phyloP scores from a whole-genome alignment of 2,113 vertebrate species.

The Apistogramma diplotaenia region DNA sequence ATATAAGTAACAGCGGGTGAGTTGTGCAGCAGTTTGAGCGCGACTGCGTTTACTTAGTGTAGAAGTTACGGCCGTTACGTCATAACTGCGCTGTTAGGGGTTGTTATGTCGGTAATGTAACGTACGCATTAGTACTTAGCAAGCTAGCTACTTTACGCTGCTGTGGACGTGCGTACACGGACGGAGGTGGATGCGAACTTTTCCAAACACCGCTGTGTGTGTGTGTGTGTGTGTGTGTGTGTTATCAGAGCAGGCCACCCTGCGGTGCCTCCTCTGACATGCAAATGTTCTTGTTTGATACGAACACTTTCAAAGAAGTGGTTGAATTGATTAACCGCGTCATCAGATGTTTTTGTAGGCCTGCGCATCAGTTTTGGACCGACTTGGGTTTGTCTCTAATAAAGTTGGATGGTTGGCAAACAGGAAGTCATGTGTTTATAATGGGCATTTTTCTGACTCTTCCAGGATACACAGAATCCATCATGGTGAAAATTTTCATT shows the following conservation, averaged over 20 bases:
- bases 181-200: background rate
- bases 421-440: background rate
- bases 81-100: background rate
- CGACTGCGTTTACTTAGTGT: background rate
- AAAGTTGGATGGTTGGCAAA: background rate
- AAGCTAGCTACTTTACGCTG: background rate
- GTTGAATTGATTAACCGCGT: too few species aligned
- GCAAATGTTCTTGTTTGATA: too few species aligned
- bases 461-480: conserved; percentile 44
- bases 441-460: background rate
- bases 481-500: conserved; percentile 96
- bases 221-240: too few species aligned
- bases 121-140: background rate
- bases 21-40: background rate
- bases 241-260: too few species aligned
- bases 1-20: background rate
- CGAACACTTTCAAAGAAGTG: too few species aligned
- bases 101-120: background rate
- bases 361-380: too few species aligned
- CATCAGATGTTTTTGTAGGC: too few species aligned
- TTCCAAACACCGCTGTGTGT: background rate
- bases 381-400: too few species aligned
- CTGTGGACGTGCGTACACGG: background rate
- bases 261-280: too few species aligned
- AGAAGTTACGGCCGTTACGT: background rate